These are phyloP conservation scores for Macrochelys suwanniensis DNA, from an alignment of 2,797 vertebrate genomes.

Conservation along the genomic window DNA sequence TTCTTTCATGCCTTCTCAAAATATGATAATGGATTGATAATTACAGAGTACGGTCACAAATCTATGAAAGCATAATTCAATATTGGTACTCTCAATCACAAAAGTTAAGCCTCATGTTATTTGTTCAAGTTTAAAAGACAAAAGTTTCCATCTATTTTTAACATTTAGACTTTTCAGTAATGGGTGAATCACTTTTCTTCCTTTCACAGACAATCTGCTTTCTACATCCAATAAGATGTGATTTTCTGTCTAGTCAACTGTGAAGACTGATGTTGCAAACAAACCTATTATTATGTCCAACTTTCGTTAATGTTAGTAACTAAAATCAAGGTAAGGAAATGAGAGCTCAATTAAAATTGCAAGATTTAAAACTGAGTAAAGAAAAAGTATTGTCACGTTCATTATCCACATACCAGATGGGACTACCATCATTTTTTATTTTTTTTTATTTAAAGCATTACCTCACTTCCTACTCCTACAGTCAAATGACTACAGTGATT, in stretches of 20 bases:
- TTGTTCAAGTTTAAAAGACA: background rate
- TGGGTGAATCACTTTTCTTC: background rate
- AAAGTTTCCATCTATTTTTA: background rate
- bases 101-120: background rate
- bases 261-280: slow-evolving; percentile 32
- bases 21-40: background rate
- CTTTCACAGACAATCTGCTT: background rate
- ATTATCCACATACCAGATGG: background rate
- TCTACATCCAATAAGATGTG: background rate
- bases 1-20: background rate
- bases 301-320: background rate
- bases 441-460: background rate
- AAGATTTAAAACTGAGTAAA: slow-evolving; percentile 4
- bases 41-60: background rate
- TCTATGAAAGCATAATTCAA: background rate
- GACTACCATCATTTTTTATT: background rate
- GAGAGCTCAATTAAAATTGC: background rate
- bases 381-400: background rate
- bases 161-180: background rate
- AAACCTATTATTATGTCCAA: background rate
- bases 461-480: slow-evolving; percentile 3
- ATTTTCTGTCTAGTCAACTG: background rate
- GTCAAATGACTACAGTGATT: slow-evolving; percentile 40
- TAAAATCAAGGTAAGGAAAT: slow-evolving; percentile 22
- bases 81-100: background rate